phyloP scores from a whole-genome alignment of 2,113 vertebrate genomes.

The Tachuris rubrigastra region DNA sequence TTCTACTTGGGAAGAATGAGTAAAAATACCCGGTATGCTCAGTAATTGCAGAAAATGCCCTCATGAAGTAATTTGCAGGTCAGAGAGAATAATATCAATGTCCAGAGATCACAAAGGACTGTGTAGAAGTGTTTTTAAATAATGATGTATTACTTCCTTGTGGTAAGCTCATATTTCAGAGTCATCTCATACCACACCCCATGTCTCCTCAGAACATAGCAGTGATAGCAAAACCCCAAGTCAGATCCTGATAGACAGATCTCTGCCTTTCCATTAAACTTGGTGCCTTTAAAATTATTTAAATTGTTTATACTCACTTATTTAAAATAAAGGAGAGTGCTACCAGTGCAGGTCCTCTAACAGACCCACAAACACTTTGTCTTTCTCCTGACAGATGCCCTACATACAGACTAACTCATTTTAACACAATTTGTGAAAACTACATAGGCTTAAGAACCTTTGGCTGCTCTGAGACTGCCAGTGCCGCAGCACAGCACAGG shows the following conservation, averaged over 20 bases:
- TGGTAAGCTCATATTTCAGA: not conserved
- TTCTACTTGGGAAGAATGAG: not conserved
- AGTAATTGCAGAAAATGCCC: not conserved
- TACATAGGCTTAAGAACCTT: not conserved
- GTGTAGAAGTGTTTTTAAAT: not conserved
- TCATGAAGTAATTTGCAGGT: not conserved
- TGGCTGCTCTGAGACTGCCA: not conserved
- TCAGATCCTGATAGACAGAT: not conserved
- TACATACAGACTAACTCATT: not conserved
- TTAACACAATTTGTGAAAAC: not conserved
- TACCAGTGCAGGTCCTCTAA: not conserved
- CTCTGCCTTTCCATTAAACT: not conserved
- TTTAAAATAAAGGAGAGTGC: not conserved
- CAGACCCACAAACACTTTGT: not conserved
- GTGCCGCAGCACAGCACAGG: not conserved
- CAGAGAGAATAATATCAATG: not conserved
- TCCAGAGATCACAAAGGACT: not conserved
- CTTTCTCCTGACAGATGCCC: not conserved
- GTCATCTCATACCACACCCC: not conserved
- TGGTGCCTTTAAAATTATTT: not conserved
- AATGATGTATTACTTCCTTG: not conserved
- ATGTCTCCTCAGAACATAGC: accelerated
- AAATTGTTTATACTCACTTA: not conserved
- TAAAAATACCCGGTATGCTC: not conserved
- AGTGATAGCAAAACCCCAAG: not conserved